Percentiles rank a stretch among this genome's conserved stretches.
These are phyloP conservation scores for Cheilosia vulpina DNA, from an alignment of 2,888 invertebrate genomes.

Conservation along the genomic window DNA sequence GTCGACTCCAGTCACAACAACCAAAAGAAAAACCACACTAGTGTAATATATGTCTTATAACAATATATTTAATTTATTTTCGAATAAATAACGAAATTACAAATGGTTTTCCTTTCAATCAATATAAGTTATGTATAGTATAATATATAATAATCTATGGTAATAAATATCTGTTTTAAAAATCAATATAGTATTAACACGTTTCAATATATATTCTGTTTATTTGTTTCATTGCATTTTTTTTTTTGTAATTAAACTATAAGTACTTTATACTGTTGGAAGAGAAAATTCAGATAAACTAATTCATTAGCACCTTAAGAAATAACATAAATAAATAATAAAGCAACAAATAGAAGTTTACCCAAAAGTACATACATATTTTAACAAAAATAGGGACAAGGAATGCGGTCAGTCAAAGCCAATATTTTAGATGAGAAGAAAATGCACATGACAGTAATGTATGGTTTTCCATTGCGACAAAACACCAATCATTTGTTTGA, in stretches of 20 bases:
- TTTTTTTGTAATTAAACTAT: conserved; percentile 13
- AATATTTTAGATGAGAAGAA: no score
- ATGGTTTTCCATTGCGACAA: no score
- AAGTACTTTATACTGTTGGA: conserved; percentile 30
- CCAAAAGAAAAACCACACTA: neutral
- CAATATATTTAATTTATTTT: conserved; percentile 66
- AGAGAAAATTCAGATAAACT: conserved; percentile 47
- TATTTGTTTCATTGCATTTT: conserved; percentile 41
- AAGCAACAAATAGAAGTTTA: neutral
- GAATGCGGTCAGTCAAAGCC: no score
- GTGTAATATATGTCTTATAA: conserved; percentile 49
- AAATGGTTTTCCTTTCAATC: conserved; percentile 57
- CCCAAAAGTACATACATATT: neutral
- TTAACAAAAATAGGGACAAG: neutral
- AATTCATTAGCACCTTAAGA: conserved; percentile 65
- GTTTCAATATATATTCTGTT: conserved; percentile 44
- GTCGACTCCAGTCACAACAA: no score
- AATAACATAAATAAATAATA: conserved; percentile 8
- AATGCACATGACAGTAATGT: no score
- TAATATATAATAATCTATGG: conserved; percentile 64
- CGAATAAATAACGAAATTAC: conserved; percentile 73
- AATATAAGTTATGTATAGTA: conserved; percentile 67
- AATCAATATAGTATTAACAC: conserved; percentile 59
- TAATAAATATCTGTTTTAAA: conserved; percentile 55
- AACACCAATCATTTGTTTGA: no score